Base-by-base conservation (phyloP, 2,888 invertebrate species). In the Cephus nigrinus region DNA sequence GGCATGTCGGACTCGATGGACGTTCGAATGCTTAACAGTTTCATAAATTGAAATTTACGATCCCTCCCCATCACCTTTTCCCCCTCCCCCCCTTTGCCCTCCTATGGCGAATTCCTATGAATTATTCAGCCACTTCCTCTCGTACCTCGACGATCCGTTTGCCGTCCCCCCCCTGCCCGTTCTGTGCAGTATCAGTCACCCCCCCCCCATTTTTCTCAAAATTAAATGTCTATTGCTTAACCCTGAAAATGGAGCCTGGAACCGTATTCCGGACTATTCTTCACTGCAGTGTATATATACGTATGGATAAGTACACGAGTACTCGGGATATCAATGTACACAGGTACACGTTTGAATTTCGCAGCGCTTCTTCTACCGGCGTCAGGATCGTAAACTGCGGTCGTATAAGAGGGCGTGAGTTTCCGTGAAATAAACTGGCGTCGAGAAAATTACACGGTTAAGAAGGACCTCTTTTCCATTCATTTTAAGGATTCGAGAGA, bases 41-140 rank as follows among this genome's bases (percentile, higher is more conserved):
- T 88, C 88, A 86, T 88, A 89, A 89, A 89, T 89, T 89, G 88
- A 86, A 89, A 89, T 89, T 88, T 88, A 88, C 85, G 85, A 75
- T 80, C 73, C 74, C 55, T 77, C 79, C 73, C 71, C 80, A 75
- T 73, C 34, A 77, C 76, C 80, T 68, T 79, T 71, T 71, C 78
- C 81, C 76, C 32, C 71, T n/a, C 30, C 75, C 78, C 78, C 81
- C 76, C 32, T 4, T 75, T 73, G 78, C 79, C 80, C 76, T 76
- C 76, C 79, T 85, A 73, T 75, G 74, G 76, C 31, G 4, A 12
- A 33, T 71, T 32, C 71, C 71, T 71, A 71, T 71, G 71, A 71
- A 71, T 71, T 32, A 71, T 71, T 71, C 71, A 71, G 15, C 71
- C 74, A 15, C 71, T 34, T 68, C 69, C 30, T 31, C 75, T 36